Evolutionary conservation across 2,888 invertebrate species (phyloP).

Genomic region (Acanthosepion pharaonis): DNA sequence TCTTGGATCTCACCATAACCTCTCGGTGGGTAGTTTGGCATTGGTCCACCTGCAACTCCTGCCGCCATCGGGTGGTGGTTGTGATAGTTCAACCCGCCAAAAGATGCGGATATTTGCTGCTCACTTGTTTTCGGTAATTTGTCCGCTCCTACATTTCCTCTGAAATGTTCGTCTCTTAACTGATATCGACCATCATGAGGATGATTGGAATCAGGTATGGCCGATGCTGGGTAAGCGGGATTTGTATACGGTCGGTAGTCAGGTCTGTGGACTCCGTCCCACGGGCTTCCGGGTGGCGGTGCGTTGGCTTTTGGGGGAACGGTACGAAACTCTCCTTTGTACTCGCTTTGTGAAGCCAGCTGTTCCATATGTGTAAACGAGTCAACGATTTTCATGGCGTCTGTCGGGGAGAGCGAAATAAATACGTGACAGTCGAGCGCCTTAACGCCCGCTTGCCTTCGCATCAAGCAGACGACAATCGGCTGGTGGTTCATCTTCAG

Average conservation of each 20-base stretch:
- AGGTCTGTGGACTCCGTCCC: background rate
- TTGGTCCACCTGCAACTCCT: background rate
- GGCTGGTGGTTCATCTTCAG: slow-evolving; percentile 95
- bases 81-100: background rate
- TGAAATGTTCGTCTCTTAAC: slow-evolving; percentile 60
- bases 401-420: slow-evolving; percentile 83
- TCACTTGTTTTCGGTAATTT: background rate
- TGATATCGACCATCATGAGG: slow-evolving; percentile 41
- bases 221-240: background rate
- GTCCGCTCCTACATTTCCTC: background rate
- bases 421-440: slow-evolving; percentile 99
- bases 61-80: background rate
- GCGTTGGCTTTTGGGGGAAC: background rate
- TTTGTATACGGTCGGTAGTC: background rate
- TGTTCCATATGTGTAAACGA: slow-evolving; percentile 40
- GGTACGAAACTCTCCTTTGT: slow-evolving; percentile 8
- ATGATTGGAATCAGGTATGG: background rate
- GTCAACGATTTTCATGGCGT: slow-evolving; percentile 53
- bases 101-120: background rate
- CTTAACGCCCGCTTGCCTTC: slow-evolving; percentile 96
- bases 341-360: background rate
- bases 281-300: background rate
- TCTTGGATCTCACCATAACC: background rate
- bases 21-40: background rate
- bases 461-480: slow-evolving; percentile 94